Evolutionary conservation across 2,113 vertebrate genomes (phyloP).

Genomic region (Pungitius pungitius): DNA sequence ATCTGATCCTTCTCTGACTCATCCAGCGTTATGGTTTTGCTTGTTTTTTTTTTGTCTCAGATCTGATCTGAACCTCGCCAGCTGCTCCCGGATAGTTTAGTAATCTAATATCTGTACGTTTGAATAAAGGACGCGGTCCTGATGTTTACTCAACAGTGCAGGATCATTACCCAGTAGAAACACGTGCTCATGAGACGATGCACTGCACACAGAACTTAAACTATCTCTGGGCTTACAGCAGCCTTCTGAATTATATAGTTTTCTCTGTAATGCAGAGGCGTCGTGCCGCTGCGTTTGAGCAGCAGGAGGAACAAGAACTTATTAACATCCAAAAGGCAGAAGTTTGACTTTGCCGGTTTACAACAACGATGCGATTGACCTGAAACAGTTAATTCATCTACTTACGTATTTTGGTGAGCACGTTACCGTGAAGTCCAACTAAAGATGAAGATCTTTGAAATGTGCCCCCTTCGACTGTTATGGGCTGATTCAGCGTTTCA

Average conservation of each 20-base stretch:
- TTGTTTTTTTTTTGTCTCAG: too few species aligned
- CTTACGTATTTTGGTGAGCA: neutral
- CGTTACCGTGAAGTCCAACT: too few species aligned
- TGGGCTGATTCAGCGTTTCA: neutral
- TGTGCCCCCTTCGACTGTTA: too few species aligned
- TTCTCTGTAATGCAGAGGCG: too few species aligned
- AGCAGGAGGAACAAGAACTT: too few species aligned
- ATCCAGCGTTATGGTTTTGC: too few species aligned
- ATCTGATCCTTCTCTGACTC: too few species aligned
- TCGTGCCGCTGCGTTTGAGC: too few species aligned
- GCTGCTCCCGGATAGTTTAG: neutral
- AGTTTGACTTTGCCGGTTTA: too few species aligned
- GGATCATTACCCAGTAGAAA: neutral
- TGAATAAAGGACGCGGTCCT: neutral
- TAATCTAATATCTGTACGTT: neutral
- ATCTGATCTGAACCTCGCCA: neutral
- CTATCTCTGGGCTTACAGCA: neutral
- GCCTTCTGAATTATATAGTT: neutral
- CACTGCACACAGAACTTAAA: too few species aligned
- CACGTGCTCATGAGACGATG: neutral
- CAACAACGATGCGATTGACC: too few species aligned
- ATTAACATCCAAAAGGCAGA: too few species aligned
- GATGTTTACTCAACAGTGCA: neutral
- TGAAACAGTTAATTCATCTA: neutral
- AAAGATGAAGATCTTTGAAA: neutral